Conservation (phyloP, 92 coral and sea anemone species). For the Porites lobata region DNA sequence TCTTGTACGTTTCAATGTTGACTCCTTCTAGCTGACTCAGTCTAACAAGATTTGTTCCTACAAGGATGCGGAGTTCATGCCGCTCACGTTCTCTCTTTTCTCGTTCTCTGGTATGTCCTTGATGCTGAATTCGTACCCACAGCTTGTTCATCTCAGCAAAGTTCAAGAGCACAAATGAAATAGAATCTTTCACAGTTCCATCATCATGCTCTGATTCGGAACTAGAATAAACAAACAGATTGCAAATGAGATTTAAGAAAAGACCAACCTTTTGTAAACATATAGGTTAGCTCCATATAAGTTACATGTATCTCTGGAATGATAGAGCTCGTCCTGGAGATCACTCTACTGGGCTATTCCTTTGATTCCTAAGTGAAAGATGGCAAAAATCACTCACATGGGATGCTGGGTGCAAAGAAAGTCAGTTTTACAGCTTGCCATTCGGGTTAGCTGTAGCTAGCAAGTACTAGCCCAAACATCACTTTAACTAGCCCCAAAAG, state of each 20-base stretch:
- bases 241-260: not conserved
- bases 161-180: conserved; percentile 89
- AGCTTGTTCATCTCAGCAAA: conserved; percentile 99
- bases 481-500: no score
- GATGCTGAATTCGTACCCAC: conserved; percentile 99
- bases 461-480: no score
- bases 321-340: no score
- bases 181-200: conserved; percentile 95
- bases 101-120: conserved; percentile 93
- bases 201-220: conserved; percentile 64
- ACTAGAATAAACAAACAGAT: conserved; percentile 30
- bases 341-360: no score
- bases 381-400: not conserved
- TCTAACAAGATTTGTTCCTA: conserved; percentile 97
- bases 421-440: no score
- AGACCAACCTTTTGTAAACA: not conserved
- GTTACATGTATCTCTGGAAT: no score
- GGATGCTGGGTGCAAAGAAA: no score
- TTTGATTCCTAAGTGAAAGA: not conserved
- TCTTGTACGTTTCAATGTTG: conserved; percentile 76
- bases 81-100: conserved; percentile 95
- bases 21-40: conserved; percentile 98
- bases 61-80: conserved; percentile 95
- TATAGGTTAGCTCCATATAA: no score
- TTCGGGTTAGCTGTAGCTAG: no score